These are phyloP conservation scores for Scopus umbretta DNA, from an alignment of 2,113 vertebrate species.

Conservation along the genomic window DNA sequence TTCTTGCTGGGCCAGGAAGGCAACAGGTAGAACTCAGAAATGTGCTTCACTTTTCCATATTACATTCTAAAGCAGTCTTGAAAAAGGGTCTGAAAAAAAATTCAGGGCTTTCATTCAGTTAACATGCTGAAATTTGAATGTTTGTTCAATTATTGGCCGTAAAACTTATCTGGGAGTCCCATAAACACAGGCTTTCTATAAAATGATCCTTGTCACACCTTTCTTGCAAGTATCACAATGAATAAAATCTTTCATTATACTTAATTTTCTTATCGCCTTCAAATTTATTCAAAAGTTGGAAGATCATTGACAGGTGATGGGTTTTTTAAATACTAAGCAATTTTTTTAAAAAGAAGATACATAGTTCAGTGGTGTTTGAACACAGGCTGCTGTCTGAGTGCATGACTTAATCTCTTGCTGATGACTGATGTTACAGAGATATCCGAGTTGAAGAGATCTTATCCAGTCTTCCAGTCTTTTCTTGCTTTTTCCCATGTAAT, in stretches of 20 bases:
- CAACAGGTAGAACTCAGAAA: neutral
- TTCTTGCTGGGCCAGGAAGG: neutral
- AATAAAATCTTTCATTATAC: neutral
- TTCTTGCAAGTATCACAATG: neutral
- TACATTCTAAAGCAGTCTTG: neutral
- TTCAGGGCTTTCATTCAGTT: neutral
- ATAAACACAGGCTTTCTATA: neutral
- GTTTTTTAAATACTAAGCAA: neutral
- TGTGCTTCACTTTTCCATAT: neutral
- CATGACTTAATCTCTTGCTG: neutral
- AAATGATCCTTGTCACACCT: neutral
- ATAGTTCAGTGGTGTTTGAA: neutral
- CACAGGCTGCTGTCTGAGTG: neutral
- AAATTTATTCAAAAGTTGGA: neutral
- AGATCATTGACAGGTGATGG: neutral
- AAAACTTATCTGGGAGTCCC: neutral
- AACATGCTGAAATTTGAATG: neutral
- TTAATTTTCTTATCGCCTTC: neutral
- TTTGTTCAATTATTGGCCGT: neutral
- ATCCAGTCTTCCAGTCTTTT: neutral
- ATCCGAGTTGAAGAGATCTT: neutral
- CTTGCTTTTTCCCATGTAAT: neutral
- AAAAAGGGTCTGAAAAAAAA: neutral
- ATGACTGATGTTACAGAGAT: neutral
- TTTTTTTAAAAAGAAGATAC: neutral